Conservation (phyloP, 2,888 invertebrate species). For the Caenorhabditis sp. region DNA sequence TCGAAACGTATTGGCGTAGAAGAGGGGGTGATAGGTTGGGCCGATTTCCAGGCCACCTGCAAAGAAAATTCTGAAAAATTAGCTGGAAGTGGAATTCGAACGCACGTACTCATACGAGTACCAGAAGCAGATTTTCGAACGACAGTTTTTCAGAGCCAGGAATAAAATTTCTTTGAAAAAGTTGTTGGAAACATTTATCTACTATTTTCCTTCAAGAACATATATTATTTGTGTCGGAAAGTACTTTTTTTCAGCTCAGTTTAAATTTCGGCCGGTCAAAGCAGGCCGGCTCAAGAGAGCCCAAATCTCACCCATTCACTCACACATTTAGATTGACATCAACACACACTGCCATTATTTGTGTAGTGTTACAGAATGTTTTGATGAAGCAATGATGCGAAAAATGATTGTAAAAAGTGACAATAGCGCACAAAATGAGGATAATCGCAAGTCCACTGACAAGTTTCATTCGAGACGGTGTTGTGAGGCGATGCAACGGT, state of each 20-base stretch:
- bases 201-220: too few species aligned
- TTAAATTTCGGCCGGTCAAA: too few species aligned
- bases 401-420: constrained; percentile 63
- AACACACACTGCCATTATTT: constrained; percentile 56
- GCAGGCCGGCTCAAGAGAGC: too few species aligned
- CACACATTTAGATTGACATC: constrained; percentile 55
- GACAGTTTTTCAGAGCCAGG: too few species aligned
- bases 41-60: constrained; percentile 65
- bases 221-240: too few species aligned
- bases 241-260: too few species aligned
- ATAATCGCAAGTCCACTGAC: constrained; percentile 27
- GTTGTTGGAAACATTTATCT: too few species aligned
- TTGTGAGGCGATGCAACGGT: constrained; percentile 50
- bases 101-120: constrained; percentile 62
- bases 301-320: constrained; percentile 51
- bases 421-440: constrained; percentile 43
- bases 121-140: constrained; percentile 44
- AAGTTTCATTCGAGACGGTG: constrained; percentile 40
- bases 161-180: too few species aligned
- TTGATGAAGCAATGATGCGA: constrained; percentile 60
- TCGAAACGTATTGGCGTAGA: constrained; percentile 52
- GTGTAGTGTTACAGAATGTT: constrained; percentile 59
- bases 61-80: constrained; percentile 1
- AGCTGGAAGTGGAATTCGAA: constrained; percentile 62
- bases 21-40: constrained; percentile 52